Evolutionary conservation across 2,797 vertebrate species (phyloP).

Genomic region (Gymnodraco acuticeps): DNA sequence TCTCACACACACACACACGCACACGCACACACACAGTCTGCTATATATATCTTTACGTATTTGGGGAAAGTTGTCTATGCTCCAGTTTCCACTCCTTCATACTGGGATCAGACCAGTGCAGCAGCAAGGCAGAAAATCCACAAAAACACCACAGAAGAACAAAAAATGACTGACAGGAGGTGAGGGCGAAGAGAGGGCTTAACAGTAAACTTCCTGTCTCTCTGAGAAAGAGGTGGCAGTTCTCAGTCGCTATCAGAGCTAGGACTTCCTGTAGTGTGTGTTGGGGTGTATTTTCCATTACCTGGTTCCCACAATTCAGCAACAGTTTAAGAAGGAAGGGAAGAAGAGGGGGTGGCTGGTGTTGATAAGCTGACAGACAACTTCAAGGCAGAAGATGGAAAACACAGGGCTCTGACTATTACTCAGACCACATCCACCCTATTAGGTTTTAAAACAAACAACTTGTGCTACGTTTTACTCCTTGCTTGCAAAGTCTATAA

Average conservation of each 20-base stretch:
- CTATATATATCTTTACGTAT: constrained; percentile 38
- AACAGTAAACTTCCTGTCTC: constrained; percentile 9
- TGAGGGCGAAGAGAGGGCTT: background rate
- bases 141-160: constrained; percentile 5
- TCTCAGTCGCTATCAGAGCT: constrained; percentile 22
- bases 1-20: background rate
- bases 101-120: constrained; percentile 47
- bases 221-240: background rate
- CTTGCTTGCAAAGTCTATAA: too few species aligned
- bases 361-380: too few species aligned
- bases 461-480: too few species aligned
- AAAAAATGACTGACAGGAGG: constrained; percentile 11
- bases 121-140: constrained; percentile 23
- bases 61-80: constrained; percentile 26
- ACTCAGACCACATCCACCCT: too few species aligned
- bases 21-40: constrained; percentile 11
- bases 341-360: too few species aligned
- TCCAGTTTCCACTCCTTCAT: constrained; percentile 44
- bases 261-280: constrained; percentile 16
- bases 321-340: too few species aligned
- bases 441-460: too few species aligned
- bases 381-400: too few species aligned
- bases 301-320: too few species aligned
- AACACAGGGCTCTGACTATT: too few species aligned
- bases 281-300: constrained; percentile 24